Base-by-base conservation (phyloP, 2,888 invertebrate genomes). In the Heliconius sara region DNA sequence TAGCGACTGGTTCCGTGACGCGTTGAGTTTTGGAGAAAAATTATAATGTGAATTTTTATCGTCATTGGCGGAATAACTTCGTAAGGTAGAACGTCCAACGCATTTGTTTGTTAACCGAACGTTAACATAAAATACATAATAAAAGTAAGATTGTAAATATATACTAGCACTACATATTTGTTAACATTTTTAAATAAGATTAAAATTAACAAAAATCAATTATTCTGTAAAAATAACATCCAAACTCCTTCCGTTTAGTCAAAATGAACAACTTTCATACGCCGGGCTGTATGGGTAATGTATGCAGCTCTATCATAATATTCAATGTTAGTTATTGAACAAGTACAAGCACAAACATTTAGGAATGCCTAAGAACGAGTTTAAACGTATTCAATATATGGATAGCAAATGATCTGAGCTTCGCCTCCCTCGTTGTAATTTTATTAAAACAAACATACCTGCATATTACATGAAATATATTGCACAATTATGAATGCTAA, bases 241-340 rank as follows among this genome's bases (percentile, higher is more conserved):
- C 25, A 22, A 63, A 65, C 22, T 65, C 25, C 27, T 22, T 27
- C 16, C 19, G 22, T 77, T 78, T 76, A 76, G 66, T 68, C 77
- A 80, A 80, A 81, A 75, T 43, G 34, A 77, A 63, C 67, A 75
- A 79, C 30, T 80, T 83, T 79, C 76, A 76, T 78, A 66, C 71
- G 47, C 81, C 73, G 43, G 73, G 73, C 82, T 79, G 77, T 89
- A 4, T 60, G 12, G 60, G 60, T 60, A 89, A 91, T 90, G 85
- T 90, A 90, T 91, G 82, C 82, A 81, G 83, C 83, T 83, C 83
- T 82, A 82, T 84, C 85, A 84, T 84, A 85, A 84, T 81, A 81
- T 81, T 83, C 82, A 79, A 79, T 81, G 73, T 78, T 80, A 78
- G 81, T 81, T 79, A 73, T 77, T 75, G 82, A 80, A 68, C 60